Evolutionary conservation across 2,113 vertebrate species (phyloP).

Genomic region (Pteruthius melanotis): DNA sequence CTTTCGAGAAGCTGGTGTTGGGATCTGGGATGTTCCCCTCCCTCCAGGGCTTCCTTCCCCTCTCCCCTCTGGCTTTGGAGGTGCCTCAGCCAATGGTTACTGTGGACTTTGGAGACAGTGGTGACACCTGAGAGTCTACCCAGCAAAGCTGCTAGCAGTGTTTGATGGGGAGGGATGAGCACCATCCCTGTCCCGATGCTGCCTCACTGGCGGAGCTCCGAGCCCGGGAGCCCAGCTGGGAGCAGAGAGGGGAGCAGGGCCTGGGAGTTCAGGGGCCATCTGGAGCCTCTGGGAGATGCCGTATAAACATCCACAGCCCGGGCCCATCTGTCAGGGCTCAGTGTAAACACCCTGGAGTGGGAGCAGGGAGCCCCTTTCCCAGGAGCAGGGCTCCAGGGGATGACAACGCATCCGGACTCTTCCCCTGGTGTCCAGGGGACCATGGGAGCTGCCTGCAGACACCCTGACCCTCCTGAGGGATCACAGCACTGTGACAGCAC

Average conservation of each 20-base stretch:
- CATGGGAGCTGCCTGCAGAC: neutral
- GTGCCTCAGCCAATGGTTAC: too few species aligned
- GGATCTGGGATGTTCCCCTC: neutral
- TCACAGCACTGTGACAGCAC: neutral
- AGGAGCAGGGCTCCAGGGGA: neutral
- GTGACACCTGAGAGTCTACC: neutral
- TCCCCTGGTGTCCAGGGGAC: neutral
- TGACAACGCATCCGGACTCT: fast-evolving
- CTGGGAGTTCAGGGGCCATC: neutral
- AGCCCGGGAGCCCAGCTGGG: neutral
- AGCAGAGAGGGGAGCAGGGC: neutral
- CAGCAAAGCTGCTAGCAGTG: neutral
- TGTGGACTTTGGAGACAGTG: neutral
- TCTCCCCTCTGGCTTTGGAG: neutral
- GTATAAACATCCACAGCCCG: neutral
- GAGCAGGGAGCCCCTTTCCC: neutral
- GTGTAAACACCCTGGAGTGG: neutral
- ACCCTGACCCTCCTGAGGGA: fast-evolving
- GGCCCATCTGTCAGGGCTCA: neutral
- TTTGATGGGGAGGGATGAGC: neutral
- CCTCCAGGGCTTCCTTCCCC: neutral
- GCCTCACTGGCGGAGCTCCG: fast-evolving
- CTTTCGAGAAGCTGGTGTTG: neutral
- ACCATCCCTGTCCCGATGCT: fast-evolving
- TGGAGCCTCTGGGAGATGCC: neutral